Evolutionary conservation across 2,113 vertebrate genomes (phyloP).

Genomic region (Amia ocellicauda): DNA sequence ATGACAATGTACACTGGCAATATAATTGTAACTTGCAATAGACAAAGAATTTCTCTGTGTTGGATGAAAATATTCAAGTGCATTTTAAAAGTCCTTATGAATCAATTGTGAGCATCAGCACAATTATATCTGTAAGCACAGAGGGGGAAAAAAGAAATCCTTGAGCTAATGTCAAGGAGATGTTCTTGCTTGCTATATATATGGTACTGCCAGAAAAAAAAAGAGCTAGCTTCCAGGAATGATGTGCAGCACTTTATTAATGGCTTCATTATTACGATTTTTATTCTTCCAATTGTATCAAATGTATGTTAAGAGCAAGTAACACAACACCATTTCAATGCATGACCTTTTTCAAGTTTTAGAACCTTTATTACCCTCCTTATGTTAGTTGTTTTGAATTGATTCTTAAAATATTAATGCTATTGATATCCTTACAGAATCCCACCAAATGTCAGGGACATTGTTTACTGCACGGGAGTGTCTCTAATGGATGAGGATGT

Average conservation of each 20-base stretch:
- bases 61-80: neutral
- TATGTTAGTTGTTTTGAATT: neutral
- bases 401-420: slow-evolving; percentile 3
- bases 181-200: too few species aligned
- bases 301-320: neutral
- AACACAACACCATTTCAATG: neutral
- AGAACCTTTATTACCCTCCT: neutral
- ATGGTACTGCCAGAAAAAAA: too few species aligned
- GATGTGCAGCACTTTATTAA: neutral
- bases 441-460: slow-evolving; percentile 91
- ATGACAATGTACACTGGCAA: neutral
- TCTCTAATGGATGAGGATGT: slow-evolving; percentile 96
- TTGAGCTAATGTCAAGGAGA: too few species aligned
- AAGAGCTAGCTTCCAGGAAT: too few species aligned
- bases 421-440: slow-evolving; percentile 67
- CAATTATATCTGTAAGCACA: too few species aligned
- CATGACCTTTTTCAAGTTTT: neutral
- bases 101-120: neutral
- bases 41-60: neutral
- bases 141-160: too few species aligned
- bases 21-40: neutral
- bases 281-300: neutral
- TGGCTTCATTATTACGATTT: neutral
- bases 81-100: slow-evolving; percentile 1
- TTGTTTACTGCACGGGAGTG: slow-evolving; percentile 96